Percentiles rank a stretch among this genome's conserved stretches.
Evolutionary conservation across 2,113 vertebrate species (phyloP).

Genomic region (Bothrops jararaca): DNA sequence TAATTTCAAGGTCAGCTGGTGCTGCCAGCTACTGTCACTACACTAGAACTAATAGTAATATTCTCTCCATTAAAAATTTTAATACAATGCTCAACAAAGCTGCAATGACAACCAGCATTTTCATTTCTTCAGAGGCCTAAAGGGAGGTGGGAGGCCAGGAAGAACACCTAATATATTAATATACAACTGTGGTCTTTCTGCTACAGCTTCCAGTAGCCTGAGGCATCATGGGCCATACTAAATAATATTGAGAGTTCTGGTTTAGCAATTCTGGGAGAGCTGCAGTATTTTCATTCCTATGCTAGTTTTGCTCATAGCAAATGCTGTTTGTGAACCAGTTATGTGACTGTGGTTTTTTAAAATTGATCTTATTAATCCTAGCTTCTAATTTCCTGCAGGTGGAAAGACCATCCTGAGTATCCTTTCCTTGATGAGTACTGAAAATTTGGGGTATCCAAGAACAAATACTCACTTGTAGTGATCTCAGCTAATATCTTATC

Average conservation of each 20-base stretch:
- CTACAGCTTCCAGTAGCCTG: background rate
- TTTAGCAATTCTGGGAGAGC: background rate
- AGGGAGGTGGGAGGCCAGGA: background rate
- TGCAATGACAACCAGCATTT: background rate
- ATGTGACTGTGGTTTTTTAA: background rate
- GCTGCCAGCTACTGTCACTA: background rate
- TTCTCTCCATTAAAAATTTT: background rate
- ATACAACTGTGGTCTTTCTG: background rate
- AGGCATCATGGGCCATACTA: background rate
- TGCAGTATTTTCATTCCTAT: background rate
- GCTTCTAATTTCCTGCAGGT: slow-evolving; percentile 73
- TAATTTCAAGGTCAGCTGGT: background rate
- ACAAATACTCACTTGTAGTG: background rate
- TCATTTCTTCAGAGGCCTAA: background rate
- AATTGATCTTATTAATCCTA: background rate
- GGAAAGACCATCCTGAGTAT: slow-evolving; percentile 90
- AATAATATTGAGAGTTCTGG: background rate
- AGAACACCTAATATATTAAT: background rate
- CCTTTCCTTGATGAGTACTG: slow-evolving; percentile 89
- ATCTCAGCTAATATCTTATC: background rate
- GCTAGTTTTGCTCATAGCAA: background rate
- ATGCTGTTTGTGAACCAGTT: background rate
- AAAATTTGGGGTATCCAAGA: slow-evolving; percentile 21
- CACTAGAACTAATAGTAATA: background rate
- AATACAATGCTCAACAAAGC: background rate